These are phyloP conservation scores for Glaucidium brasilianum DNA, from an alignment of 2,113 vertebrate genomes.

Conservation along the genomic window DNA sequence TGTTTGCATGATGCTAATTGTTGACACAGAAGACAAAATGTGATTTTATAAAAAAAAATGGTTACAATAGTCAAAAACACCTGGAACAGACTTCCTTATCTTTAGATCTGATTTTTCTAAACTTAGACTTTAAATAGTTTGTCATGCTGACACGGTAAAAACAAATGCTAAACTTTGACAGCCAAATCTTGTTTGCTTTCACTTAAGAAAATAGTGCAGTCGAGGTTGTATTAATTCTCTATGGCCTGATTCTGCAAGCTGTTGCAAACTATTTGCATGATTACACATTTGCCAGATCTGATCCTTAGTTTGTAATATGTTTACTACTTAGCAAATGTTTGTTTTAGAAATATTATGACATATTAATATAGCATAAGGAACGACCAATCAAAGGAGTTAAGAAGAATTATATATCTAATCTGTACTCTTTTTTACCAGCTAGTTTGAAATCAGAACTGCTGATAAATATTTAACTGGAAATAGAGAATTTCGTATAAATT, in stretches of 20 bases:
- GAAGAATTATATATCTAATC: neutral
- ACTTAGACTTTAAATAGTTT: neutral
- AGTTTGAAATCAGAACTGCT: neutral
- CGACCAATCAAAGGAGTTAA: neutral
- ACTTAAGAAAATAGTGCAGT: neutral
- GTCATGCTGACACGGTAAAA: neutral
- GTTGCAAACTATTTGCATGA: neutral
- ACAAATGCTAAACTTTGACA: neutral
- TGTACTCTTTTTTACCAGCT: neutral
- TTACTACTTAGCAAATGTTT: neutral
- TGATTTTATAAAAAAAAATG: neutral
- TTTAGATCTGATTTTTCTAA: neutral
- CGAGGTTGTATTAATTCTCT: neutral
- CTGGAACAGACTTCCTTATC: neutral
- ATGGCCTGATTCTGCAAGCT: neutral
- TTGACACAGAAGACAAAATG: conserved; percentile 7
- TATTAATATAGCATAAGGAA: neutral
- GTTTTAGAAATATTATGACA: neutral
- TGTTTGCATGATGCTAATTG: conserved; percentile 68
- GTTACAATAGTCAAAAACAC: neutral
- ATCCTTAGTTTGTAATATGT: neutral
- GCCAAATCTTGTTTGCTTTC: neutral
- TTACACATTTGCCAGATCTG: neutral
- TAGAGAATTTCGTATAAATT: neutral
- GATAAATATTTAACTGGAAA: neutral